phyloP scores from a whole-genome alignment of 2,113 vertebrate species.

The Oreamnos americanus region DNA sequence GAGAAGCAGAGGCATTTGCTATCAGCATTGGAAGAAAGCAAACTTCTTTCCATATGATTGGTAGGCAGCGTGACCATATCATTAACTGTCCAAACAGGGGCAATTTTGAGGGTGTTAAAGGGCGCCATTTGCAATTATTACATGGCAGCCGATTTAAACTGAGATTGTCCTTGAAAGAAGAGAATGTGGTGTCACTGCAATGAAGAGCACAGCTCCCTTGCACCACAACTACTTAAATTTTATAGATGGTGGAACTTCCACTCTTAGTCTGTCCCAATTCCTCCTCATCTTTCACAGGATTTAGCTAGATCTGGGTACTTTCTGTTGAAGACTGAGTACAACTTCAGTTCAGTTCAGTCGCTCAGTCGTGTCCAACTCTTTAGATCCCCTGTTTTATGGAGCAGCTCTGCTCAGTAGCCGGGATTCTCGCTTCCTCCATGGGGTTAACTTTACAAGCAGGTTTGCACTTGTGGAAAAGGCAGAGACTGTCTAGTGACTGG shows the following conservation, averaged over 20 bases:
- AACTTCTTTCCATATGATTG: neutral
- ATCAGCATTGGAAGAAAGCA: neutral
- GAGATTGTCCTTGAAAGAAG: neutral
- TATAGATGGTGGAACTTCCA: neutral
- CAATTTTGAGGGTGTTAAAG: neutral
- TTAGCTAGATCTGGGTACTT: neutral
- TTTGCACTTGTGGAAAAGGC: neutral
- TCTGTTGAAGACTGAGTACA: neutral
- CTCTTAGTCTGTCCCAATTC: neutral
- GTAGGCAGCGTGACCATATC: neutral
- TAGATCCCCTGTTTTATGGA: neutral
- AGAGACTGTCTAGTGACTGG: neutral
- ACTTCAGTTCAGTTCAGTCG: no score
- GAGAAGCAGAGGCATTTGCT: neutral
- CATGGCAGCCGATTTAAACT: neutral
- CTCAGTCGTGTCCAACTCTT: no score
- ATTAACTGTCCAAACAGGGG: neutral
- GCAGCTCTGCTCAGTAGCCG: neutral
- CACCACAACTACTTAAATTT: neutral
- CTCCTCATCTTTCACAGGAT: no score
- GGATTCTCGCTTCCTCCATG: neutral
- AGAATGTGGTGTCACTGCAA: neutral
- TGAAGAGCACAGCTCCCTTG: neutral
- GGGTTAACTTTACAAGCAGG: neutral
- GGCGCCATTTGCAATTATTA: neutral